These are phyloP conservation scores for Bimastos eiseni DNA, from an alignment of 2,888 invertebrate species.

Conservation along the genomic window DNA sequence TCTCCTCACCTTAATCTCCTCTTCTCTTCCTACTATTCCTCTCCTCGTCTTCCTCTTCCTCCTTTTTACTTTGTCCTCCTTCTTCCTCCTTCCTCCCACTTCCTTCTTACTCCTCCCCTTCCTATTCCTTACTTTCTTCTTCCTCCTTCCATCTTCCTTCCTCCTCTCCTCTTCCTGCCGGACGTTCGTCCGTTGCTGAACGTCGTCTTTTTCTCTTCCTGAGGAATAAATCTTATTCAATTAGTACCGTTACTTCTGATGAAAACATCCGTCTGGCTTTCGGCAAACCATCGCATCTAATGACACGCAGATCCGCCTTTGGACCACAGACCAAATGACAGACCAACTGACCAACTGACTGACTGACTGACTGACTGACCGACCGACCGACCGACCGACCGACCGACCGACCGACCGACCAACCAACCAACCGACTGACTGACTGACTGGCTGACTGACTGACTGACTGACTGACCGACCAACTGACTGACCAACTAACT, in stretches of 20 bases:
- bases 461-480: neutral
- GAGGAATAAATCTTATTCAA: slow-evolving; percentile 9
- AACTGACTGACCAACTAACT: neutral
- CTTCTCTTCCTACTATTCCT: neutral
- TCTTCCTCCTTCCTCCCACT: neutral
- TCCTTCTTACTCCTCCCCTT: neutral
- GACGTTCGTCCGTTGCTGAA: too few relatives aligned
- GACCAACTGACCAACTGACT: neutral
- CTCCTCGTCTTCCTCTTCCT: neutral
- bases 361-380: too few relatives aligned
- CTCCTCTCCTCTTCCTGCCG: too few relatives aligned
- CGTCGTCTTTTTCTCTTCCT: too few relatives aligned
- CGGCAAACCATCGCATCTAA: neutral
- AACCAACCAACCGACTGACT: neutral
- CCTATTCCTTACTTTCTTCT: neutral
- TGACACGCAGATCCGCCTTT: neutral
- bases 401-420: neutral
- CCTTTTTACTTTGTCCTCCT: neutral
- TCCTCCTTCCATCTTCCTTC: neutral
- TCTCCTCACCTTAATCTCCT: too few relatives aligned
- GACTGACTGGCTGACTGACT: neutral
- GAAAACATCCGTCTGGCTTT: slow-evolving; percentile 5
- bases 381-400: too few relatives aligned
- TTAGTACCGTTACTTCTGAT: neutral
- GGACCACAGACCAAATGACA: too few relatives aligned